Conservation (phyloP, 2,888 invertebrate genomes). For the Melinaea marsaeus region DNA sequence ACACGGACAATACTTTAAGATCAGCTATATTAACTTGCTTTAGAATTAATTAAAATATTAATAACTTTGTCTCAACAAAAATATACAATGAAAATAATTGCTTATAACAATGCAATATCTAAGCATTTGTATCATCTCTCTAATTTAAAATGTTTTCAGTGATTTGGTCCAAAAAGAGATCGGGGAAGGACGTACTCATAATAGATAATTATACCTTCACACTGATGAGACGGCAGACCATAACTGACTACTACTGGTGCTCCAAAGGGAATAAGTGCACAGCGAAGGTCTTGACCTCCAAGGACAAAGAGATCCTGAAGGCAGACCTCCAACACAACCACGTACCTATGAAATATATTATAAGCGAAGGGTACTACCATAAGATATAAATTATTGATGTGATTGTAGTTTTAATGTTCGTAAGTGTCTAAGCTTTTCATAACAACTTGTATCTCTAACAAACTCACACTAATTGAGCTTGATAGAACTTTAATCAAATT, state of each 20-base stretch:
- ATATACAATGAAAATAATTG: too few species aligned
- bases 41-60: too few species aligned
- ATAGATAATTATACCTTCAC: constrained; percentile 43
- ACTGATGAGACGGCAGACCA: constrained; percentile 28
- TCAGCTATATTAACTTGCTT: too few species aligned
- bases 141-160: constrained; percentile 20
- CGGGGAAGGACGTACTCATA: constrained; percentile 38
- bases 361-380: constrained; percentile 18
- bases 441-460: too few species aligned
- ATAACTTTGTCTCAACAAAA: too few species aligned
- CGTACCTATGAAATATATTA: constrained; percentile 14
- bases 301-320: constrained; percentile 16
- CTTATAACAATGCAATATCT: too few species aligned
- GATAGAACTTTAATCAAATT: too few species aligned
- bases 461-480: too few species aligned
- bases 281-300: constrained; percentile 27
- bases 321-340: constrained; percentile 20
- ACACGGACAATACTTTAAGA: too few species aligned
- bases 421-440: background rate
- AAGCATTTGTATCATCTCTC: too few species aligned
- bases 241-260: constrained; percentile 35
- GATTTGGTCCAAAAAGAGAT: constrained; percentile 14
- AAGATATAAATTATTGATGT: constrained; percentile 7
- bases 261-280: constrained; percentile 24
- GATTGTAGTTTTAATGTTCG: background rate